Percentiles rank a stretch among this genome's conserved stretches.
Evolutionary conservation across 2,113 vertebrate genomes (phyloP).

Genomic region (Mystacornis crossleyi): DNA sequence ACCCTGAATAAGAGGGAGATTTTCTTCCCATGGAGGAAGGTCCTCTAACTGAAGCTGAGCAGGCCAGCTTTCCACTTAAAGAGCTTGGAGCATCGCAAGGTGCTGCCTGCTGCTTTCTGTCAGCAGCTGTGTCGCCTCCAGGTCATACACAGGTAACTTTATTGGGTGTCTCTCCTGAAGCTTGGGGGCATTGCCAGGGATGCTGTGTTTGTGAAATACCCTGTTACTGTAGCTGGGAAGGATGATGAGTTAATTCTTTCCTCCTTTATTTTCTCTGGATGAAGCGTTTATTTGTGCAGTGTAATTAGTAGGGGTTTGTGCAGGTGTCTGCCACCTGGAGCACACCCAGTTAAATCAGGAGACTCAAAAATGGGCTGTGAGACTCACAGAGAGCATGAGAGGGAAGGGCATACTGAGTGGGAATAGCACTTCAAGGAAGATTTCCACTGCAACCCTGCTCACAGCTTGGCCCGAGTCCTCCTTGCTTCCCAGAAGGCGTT

Average conservation of each 20-base stretch:
- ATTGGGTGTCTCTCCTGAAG: background rate
- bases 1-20: background rate
- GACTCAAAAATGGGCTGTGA: background rate
- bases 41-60: background rate
- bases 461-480: background rate
- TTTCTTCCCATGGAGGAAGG: background rate
- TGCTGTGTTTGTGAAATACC: background rate
- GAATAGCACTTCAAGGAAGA: background rate
- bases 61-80: background rate
- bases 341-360: background rate
- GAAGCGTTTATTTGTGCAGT: background rate
- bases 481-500: background rate
- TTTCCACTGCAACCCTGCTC: background rate
- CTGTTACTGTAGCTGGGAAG: background rate
- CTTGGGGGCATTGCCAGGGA: background rate
- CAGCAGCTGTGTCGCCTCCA: background rate
- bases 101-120: background rate
- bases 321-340: conserved; percentile 6
- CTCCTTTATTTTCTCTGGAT: background rate
- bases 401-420: background rate
- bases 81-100: background rate
- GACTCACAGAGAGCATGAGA: background rate
- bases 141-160: background rate
- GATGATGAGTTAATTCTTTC: background rate
- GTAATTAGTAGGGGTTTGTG: background rate